Evolutionary conservation across 2,888 invertebrate genomes (phyloP), one percentile per base, ranked within the genome.

Genomic region (Dusona sp.): DNA sequence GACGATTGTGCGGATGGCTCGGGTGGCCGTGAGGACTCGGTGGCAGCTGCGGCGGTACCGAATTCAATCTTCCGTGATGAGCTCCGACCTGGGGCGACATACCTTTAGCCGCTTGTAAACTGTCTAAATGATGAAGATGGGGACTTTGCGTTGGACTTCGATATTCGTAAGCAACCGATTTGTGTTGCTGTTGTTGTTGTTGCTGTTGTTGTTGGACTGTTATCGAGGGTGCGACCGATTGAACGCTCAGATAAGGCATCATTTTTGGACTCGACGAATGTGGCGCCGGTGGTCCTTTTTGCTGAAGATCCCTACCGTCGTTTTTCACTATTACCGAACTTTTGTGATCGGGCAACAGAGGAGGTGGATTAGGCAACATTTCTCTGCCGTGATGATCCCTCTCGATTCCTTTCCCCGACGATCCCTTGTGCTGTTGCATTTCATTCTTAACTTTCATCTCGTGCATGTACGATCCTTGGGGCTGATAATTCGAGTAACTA

Each of bases 251-350:
- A 88, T 94, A 94, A 75, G 94, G 90, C 92, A 94, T 93, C 90
- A 94, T 92, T 88, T 93, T 94, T 80, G 94, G 93, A 83, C 93
- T 94, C 33, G 94, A 92, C 68, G 94, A 93, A 88, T 94, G 94
- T 2, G 93, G 92, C 64, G 92, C 92, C 33, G 95, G 95, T 88
- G 95, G 90, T 94, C 94, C 92, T 92, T 95, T 91, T 91, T 95
- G 92, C 91, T 95, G 92, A 81, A 96, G 92, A 83, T 94, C 94
- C 93, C 97, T 96, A 79, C 96, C 96, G 91, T 97, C 97, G 93
- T 97, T 97, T 93, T 97, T 97, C 86, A 97, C 97, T 93, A 97
- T 97, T 93, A 97, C 97, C 92, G 97, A 96, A 94, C 96, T 97
- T 94, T 97, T 97, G 90, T 95, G 95, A 94, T 97, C 97, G 90